These are phyloP conservation scores for Elmis aenea DNA, from an alignment of 2,888 invertebrate species.

Conservation along the genomic window DNA sequence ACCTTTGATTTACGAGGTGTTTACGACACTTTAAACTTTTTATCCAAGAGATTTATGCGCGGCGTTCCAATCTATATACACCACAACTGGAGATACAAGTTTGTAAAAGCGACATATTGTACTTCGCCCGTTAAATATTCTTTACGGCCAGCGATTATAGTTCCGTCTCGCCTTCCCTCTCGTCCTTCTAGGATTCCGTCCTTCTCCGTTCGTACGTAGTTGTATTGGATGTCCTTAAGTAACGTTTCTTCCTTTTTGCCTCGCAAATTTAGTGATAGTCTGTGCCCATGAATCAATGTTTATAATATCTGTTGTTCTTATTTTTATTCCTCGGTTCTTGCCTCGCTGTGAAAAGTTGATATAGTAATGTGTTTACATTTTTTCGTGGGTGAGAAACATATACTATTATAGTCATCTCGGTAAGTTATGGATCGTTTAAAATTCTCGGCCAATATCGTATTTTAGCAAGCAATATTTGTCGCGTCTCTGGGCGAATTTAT, in stretches of 20 bases:
- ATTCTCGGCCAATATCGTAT: too few species aligned
- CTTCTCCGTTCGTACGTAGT: too few species aligned
- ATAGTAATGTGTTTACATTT: slow-evolving; percentile 7
- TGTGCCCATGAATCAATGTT: slow-evolving; percentile 13
- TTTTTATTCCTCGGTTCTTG: neutral
- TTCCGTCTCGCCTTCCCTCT: neutral
- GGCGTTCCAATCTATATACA: slow-evolving; percentile 22
- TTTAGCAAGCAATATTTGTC: too few species aligned
- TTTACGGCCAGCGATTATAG: too few species aligned
- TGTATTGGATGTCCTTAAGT: neutral
- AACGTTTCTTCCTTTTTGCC: neutral
- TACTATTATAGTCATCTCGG: slow-evolving; percentile 10
- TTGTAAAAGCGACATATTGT: slow-evolving; percentile 15
- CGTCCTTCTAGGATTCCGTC: neutral
- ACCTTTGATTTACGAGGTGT: slow-evolving; percentile 34
- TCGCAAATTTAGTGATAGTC: neutral
- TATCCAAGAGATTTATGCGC: slow-evolving; percentile 21
- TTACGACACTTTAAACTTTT: slow-evolving; percentile 26
- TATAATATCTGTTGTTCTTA: slow-evolving; percentile 2
- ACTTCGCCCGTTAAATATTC: slow-evolving; percentile 11
- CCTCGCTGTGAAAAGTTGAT: neutral
- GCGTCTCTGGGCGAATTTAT: too few species aligned
- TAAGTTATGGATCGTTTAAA: too few species aligned
- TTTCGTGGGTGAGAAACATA: slow-evolving; percentile 12
- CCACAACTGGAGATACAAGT: slow-evolving; percentile 21